phyloP scores from a whole-genome alignment of 2,888 invertebrate genomes.

The Agonum fuliginosum region DNA sequence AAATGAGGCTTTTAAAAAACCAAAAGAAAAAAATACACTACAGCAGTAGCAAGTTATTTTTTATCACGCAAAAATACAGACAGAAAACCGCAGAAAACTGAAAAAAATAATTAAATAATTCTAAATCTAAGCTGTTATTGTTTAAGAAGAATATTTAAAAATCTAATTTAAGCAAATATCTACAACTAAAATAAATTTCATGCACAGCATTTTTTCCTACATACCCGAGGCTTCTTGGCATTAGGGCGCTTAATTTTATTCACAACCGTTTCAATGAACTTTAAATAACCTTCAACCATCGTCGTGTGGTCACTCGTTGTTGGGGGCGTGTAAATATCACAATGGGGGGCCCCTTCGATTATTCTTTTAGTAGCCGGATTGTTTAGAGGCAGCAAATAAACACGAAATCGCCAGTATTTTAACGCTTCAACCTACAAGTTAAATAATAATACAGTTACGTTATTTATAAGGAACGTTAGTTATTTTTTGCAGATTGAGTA shows the following conservation, averaged over 20 bases:
- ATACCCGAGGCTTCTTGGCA: slow-evolving; percentile 85
- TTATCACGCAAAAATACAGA: no score
- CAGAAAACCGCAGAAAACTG: no score
- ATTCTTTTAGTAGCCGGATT: slow-evolving; percentile 88
- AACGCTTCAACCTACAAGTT: slow-evolving; percentile 79
- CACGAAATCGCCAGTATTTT: slow-evolving; percentile 82
- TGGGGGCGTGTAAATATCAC: slow-evolving; percentile 88
- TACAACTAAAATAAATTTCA: slow-evolving; percentile 59
- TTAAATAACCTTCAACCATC: slow-evolving; percentile 83
- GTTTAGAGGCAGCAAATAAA: slow-evolving; percentile 89
- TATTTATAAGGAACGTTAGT: no score
- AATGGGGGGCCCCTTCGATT: slow-evolving; percentile 83
- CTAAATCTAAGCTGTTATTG: no score
- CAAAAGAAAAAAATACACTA: no score
- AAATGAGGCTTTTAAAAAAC: no score
- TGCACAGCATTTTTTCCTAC: slow-evolving; percentile 66
- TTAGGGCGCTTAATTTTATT: slow-evolving; percentile 90
- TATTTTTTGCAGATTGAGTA: no score
- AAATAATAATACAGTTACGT: not conserved
- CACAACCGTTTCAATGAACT: slow-evolving; percentile 89
- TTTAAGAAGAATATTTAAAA: no score
- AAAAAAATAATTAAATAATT: no score
- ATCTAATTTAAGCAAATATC: no score
- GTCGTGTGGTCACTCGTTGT: slow-evolving; percentile 78
- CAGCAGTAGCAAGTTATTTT: no score